These are phyloP conservation scores for Xanthostigma xanthostigma DNA, from an alignment of 2,888 invertebrate genomes.

Conservation along the genomic window DNA sequence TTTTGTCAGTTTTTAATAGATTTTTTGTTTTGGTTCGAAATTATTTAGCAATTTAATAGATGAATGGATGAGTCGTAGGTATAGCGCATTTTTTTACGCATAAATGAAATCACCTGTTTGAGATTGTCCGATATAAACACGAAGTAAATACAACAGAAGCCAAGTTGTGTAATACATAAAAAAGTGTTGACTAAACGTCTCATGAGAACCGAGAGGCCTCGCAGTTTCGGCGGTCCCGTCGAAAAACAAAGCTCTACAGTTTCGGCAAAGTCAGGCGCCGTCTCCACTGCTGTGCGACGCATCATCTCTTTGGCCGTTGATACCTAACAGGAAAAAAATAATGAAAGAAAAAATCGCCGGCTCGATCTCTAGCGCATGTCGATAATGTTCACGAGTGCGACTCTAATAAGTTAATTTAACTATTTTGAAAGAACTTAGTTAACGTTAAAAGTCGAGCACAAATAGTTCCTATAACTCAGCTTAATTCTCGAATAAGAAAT, in stretches of 20 bases:
- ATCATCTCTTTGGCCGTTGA: constrained; percentile 54
- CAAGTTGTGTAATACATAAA: constrained; percentile 89
- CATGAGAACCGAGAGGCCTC: constrained; percentile 45
- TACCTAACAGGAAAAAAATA: constrained; percentile 32
- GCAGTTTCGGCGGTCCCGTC: constrained; percentile 51
- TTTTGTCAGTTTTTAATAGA: too few species aligned
- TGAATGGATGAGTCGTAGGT: too few species aligned
- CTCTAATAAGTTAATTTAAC: too few species aligned
- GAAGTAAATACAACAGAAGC: constrained; percentile 95
- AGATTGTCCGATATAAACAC: constrained; percentile 84
- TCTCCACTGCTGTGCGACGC: constrained; percentile 35
- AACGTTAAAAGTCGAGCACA: too few species aligned
- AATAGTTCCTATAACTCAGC: too few species aligned
- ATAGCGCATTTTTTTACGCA: not conserved
- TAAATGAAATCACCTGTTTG: constrained; percentile 42
- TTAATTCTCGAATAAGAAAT: too few species aligned
- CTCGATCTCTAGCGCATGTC: not conserved
- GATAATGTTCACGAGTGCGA: too few species aligned
- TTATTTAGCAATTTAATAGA: too few species aligned
- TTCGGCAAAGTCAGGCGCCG: constrained; percentile 59
- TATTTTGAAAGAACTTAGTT: too few species aligned
- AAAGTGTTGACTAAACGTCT: constrained; percentile 66
- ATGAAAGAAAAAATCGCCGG: not conserved
- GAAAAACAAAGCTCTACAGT: constrained; percentile 71
- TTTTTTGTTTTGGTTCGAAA: too few species aligned